These are phyloP conservation scores for Drosophila arizonae DNA, from an alignment of 1,140 invertebrate genomes.

Conservation along the genomic window DNA sequence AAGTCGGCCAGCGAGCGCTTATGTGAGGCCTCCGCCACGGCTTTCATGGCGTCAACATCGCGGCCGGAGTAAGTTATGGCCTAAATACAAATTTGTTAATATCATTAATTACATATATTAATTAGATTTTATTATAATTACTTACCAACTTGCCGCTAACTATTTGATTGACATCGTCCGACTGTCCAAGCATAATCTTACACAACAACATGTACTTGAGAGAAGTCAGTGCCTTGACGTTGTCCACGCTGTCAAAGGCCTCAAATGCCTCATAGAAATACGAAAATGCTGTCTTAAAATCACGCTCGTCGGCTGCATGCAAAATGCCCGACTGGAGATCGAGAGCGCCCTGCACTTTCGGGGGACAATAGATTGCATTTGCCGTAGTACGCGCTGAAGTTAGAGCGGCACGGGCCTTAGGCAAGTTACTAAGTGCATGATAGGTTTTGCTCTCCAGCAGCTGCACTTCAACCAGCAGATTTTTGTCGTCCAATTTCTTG, in stretches of 20 bases:
- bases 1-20: slow-evolving; percentile 98
- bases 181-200: slow-evolving; percentile 98
- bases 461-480: slow-evolving; percentile 98
- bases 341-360: slow-evolving; percentile 97
- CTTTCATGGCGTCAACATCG: slow-evolving; percentile 99
- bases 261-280: slow-evolving; percentile 99
- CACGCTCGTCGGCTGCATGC: slow-evolving; percentile 99
- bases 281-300: slow-evolving; percentile 99
- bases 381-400: slow-evolving; percentile 99
- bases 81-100: slow-evolving; percentile 33
- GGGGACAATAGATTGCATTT: slow-evolving; percentile 99
- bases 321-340: slow-evolving; percentile 99
- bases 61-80: slow-evolving; percentile 97
- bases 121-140: background rate
- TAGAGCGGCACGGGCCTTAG: slow-evolving; percentile 97
- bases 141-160: slow-evolving; percentile 94
- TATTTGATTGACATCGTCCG: slow-evolving; percentile 98
- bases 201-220: slow-evolving; percentile 99
- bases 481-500: slow-evolving; percentile 99
- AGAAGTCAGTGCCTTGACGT: slow-evolving; percentile 94
- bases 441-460: slow-evolving; percentile 99
- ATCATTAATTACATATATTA: background rate
- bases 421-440: slow-evolving; percentile 97
- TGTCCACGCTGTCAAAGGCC: slow-evolving; percentile 98
- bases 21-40: slow-evolving; percentile 97